Conservation (phyloP, 2,888 invertebrate genomes). For the Tridacna crocea region DNA sequence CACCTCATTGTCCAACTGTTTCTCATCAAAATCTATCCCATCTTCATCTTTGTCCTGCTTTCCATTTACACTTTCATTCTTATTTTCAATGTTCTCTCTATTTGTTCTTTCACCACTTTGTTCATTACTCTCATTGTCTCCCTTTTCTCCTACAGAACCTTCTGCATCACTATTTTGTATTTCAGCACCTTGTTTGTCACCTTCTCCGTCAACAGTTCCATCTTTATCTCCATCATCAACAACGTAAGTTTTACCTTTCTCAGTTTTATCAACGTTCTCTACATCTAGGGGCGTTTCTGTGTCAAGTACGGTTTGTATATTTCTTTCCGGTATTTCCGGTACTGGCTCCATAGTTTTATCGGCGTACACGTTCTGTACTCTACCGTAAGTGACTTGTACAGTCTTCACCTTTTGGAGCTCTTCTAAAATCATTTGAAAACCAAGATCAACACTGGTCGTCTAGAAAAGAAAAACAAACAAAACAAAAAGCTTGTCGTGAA, state of each 20-base stretch:
- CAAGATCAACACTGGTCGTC: constrained; percentile 64
- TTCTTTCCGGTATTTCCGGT: constrained; percentile 27
- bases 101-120: background rate
- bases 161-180: background rate
- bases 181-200: background rate
- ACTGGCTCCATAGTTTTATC: constrained; percentile 42
- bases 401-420: constrained; percentile 53
- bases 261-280: constrained; percentile 31
- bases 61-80: constrained; percentile 2
- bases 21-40: constrained; percentile 42
- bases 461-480: constrained; percentile 28
- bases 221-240: constrained; percentile 27
- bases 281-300: constrained; percentile 2
- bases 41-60: constrained; percentile 15
- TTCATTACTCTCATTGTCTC: background rate
- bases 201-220: background rate
- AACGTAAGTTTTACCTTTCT: constrained; percentile 55
- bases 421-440: constrained; percentile 55
- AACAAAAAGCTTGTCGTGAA: background rate
- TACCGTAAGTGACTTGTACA: constrained; percentile 61
- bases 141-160: background rate
- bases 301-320: constrained; percentile 9
- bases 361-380: constrained; percentile 54
- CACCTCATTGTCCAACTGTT: constrained; percentile 49
- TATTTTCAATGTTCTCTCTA: background rate